Base-by-base conservation (phyloP, 2,797 vertebrate species). In the Coilia nasus region DNA sequence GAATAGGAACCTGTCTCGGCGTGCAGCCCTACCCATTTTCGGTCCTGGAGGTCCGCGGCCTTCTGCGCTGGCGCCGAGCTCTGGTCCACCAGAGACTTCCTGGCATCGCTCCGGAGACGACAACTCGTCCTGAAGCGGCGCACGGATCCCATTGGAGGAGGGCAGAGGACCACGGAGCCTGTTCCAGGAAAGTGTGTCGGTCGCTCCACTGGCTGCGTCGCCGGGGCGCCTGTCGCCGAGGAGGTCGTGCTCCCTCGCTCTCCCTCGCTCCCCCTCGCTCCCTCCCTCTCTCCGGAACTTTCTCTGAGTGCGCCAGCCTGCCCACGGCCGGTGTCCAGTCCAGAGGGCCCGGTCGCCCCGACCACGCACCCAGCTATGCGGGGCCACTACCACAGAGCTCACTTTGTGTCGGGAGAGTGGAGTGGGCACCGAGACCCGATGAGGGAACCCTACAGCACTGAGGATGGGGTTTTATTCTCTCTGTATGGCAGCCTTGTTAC, bases 101-200 rank as follows among this genome's bases (percentile, higher is more conserved):
- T 85, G 60, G 75, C 41, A 81, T 88, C 80, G n/a, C 81, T 28
- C 7, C 12, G 56, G 60, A 81, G 83, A 84, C 23, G 44, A 10
- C 94, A 94, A 87, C 93, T 94, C 64, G 94, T 93, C 82, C 93
- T 92, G 50, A 94, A 95, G 78, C 90, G 90, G 25, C 91, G 92
- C n/a, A 93, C 82, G 4, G 93, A 93, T 82, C 93, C 94, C 95
- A 96, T 95, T 60, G 81, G 78, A 47, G 6, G 44, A 81, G 83
- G 6, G 11, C 50, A n/a, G 50, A 23, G 15, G 25, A 59, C 7
- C 19, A 19, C 28, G 11, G 31, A 75, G 28, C 67, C 31, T 15
- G 28, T 35, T 75, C 67, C 67, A 75, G 67, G 62, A 75, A 41
- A 11, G 0, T 31, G 10, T 64, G 23, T 25, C 28, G 31, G 28